Evolutionary conservation across 1,140 invertebrate genomes (phyloP).

Genomic region (Hormaphis cornu): DNA sequence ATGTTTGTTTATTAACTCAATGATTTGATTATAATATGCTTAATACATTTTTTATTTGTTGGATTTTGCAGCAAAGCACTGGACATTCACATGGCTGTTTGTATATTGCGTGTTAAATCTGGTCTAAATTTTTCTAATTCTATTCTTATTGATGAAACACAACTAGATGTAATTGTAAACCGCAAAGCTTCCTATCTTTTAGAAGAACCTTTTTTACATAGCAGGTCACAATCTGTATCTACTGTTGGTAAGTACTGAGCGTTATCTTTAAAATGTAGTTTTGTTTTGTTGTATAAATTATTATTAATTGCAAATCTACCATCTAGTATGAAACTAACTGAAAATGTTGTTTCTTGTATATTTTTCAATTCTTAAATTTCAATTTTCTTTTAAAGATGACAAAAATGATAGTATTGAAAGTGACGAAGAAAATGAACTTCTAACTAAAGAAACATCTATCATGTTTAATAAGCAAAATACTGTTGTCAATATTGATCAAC

Average conservation of each 20-base stretch:
- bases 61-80: constrained; percentile 67
- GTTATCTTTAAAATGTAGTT: too few relatives aligned
- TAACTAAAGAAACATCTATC: not conserved
- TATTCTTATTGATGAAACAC: constrained; percentile 21
- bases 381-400: not conserved
- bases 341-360: too few relatives aligned
- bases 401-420: constrained; percentile 4
- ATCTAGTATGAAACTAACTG: too few relatives aligned
- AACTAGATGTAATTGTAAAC: constrained; percentile 21
- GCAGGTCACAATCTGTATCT: constrained; percentile 24
- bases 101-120: constrained; percentile 70
- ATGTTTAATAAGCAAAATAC: not conserved
- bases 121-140: constrained; percentile 60
- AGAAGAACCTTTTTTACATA: constrained; percentile 27
- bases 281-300: too few relatives aligned
- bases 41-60: constrained; percentile 7
- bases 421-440: constrained; percentile 17
- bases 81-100: constrained; percentile 83
- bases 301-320: too few relatives aligned
- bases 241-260: constrained; percentile 10
- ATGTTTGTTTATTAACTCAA: constrained; percentile 44
- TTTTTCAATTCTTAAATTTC: not conserved
- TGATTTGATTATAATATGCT: not conserved
- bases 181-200: constrained; percentile 11
- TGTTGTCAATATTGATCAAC: not conserved